Evolutionary conservation across 2,888 invertebrate species (phyloP).

Genomic region (Lithosia quadra): DNA sequence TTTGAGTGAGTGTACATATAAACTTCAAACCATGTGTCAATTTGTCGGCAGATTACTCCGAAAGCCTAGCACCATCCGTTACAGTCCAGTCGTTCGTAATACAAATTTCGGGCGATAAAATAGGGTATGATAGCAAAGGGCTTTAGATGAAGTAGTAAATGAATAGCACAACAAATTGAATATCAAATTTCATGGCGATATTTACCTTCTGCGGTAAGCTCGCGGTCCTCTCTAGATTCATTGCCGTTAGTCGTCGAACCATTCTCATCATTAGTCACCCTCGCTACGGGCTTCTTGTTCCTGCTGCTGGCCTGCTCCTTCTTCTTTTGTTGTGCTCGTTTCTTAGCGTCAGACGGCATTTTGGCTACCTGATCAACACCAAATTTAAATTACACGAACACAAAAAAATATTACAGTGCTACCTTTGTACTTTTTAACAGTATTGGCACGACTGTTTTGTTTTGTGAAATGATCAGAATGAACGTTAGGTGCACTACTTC

Average conservation of each 20-base stretch:
- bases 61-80: background rate
- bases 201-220: constrained; percentile 91
- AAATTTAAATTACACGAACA: constrained; percentile 51
- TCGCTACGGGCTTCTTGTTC: constrained; percentile 84
- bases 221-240: constrained; percentile 81
- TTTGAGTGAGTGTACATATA: background rate
- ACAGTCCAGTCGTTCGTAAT: background rate
- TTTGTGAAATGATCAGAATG: constrained; percentile 15
- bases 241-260: constrained; percentile 81
- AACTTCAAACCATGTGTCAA: background rate
- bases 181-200: constrained; percentile 41
- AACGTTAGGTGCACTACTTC: constrained; percentile 27
- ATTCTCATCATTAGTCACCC: constrained; percentile 86
- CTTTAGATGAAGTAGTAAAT: background rate
- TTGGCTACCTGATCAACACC: constrained; percentile 56
- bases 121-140: background rate
- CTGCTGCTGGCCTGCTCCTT: constrained; percentile 96
- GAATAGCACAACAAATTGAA: constrained; percentile 10
- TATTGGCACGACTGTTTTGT: background rate
- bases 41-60: background rate
- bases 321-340: constrained; percentile 98
- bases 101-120: background rate
- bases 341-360: constrained; percentile 99
- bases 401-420: constrained; percentile 33
- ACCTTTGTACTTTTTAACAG: constrained; percentile 4